Evolutionary conservation across 1,140 invertebrate species (phyloP).

Genomic region (Vanessa tameamea): DNA sequence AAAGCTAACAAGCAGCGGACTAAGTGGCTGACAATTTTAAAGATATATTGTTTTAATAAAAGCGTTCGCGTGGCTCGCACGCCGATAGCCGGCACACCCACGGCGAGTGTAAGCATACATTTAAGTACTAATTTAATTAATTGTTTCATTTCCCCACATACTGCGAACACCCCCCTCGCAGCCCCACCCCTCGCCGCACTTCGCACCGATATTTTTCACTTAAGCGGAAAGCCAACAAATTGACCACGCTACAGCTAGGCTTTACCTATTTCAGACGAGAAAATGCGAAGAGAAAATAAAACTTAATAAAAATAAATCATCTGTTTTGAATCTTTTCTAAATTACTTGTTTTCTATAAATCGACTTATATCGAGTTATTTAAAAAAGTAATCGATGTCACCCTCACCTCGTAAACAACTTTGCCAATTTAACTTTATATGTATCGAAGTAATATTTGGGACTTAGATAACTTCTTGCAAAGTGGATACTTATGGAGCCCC

Average conservation of each 20-base stretch:
- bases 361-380: conserved; percentile 37
- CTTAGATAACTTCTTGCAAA: conserved; percentile 66
- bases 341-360: conserved; percentile 1
- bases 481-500: conserved; percentile 50
- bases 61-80: conserved; percentile 40
- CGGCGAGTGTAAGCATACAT: conserved; percentile 56
- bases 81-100: conserved; percentile 47
- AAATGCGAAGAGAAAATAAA: conserved; percentile 30
- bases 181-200: conserved; percentile 20
- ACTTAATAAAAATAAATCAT: conserved; percentile 25
- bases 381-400: conserved; percentile 65
- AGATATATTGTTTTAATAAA: conserved; percentile 76
- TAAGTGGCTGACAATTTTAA: conserved; percentile 52
- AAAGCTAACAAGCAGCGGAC: conserved; percentile 31
- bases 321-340: conserved; percentile 9
- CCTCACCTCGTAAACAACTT: conserved; percentile 61
- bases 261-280: conserved; percentile 37
- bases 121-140: conserved; percentile 78
- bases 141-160: conserved; percentile 69
- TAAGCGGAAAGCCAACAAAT: conserved; percentile 65
- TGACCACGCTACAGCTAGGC: conserved; percentile 52
- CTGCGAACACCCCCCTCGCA: conserved; percentile 35
- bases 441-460: conserved; percentile 67
- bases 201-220: conserved; percentile 70
- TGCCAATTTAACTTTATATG: conserved; percentile 80